These are phyloP conservation scores for Poicephalus gulielmi DNA, from an alignment of 2,113 vertebrate species.

Conservation along the genomic window DNA sequence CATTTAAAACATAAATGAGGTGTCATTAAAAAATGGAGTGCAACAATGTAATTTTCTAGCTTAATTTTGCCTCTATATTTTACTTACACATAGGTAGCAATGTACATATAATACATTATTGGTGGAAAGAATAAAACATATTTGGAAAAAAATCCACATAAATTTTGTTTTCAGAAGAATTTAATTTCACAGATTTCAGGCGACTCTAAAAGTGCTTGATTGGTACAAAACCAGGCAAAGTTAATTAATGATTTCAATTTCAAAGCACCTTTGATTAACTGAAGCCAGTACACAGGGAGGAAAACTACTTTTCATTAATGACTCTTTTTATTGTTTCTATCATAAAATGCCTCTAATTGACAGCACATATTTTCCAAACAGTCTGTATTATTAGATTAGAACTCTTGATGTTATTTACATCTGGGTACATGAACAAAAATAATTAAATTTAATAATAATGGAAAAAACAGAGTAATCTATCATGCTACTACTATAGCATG, in stretches of 20 bases:
- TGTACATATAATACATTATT: neutral
- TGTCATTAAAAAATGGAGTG: neutral
- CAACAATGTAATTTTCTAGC: neutral
- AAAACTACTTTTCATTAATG: constrained; percentile 69
- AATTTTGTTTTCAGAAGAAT: constrained; percentile 16
- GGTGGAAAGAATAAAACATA: no score
- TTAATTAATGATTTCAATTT: constrained; percentile 75
- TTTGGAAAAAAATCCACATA: neutral
- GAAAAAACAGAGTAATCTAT: constrained; percentile 70
- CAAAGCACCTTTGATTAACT: constrained; percentile 75
- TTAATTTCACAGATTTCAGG: constrained; percentile 55
- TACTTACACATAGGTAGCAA: neutral
- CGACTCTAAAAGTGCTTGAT: constrained; percentile 37
- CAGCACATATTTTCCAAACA: constrained; percentile 69
- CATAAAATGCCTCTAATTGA: constrained; percentile 73
- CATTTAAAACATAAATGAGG: neutral
- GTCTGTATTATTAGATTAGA: constrained; percentile 72
- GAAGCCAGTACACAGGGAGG: constrained; percentile 34
- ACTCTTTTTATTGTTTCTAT: constrained; percentile 70
- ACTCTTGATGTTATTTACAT: constrained; percentile 60
- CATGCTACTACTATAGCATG: constrained; percentile 21
- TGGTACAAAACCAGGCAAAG: constrained; percentile 50
- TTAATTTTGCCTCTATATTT: neutral
- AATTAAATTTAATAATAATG: constrained; percentile 76
- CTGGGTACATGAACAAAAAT: constrained; percentile 68